Base-by-base conservation (phyloP, 1,140 invertebrate genomes). In the Anadara kagoshimensis region DNA sequence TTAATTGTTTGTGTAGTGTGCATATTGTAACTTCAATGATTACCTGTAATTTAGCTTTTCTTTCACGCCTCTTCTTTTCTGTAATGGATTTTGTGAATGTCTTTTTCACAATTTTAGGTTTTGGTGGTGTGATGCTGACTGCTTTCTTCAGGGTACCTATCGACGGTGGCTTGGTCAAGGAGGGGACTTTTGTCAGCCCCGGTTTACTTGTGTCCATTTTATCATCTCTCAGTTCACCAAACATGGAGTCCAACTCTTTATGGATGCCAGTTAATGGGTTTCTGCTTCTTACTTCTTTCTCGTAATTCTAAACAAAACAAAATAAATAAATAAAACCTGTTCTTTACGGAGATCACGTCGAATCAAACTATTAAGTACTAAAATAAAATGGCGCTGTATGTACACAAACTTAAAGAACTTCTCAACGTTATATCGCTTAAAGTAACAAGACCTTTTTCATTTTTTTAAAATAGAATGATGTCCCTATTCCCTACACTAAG, bases 191-290 rank as follows among this genome's bases (percentile, higher is more conserved):
- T 49, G 47, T 41, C 20, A 70, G 53, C 5, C 45, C 5, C 2
- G 47, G 22, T 18, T 57, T 26, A 5, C 53, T 29, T 49, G 36
- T 65, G 12, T 54, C 63, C 22, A 54, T 72, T 26, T 43, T 29
- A n/a, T 41, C 36, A 29, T 57, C 61, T 53, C 62, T 49, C 1
- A 80, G 59, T 11, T 66, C 73, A 7, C 75, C 75, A 61, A 80
- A 80, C 24, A 80, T 20, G 0, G 69, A 67, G n/a, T 80, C 73
- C 4, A 80, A 44, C 44, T 80, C 78, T 63, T 77, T 77, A 49
- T 80, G 68, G 18, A 80, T 51, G 24, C 65, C 75, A 10, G 47
- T 71, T 22, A 45, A 3, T 36, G 29, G 29, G 10, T 49, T 62
- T 68, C 78, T 65, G 0, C 73, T 66, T 22, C 78, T 59, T 16